phyloP scores from a whole-genome alignment of 2,113 vertebrate species.

The Mormyrus iriodes region DNA sequence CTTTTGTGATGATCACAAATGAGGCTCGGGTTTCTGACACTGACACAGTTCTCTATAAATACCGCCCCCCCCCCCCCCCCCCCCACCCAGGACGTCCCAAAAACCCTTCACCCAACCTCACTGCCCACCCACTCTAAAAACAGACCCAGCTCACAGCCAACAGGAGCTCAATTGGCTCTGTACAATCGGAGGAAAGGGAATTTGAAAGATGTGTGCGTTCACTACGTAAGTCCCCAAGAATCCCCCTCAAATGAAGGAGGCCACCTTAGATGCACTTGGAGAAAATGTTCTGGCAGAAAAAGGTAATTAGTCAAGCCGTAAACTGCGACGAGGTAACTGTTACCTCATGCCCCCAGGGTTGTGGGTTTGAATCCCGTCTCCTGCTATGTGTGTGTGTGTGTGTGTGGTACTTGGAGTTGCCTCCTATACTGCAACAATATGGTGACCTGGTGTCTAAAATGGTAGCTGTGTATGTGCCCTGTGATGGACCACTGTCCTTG shows the following conservation, averaged over 20 bases:
- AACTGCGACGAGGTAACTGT: background rate
- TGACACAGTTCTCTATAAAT: conserved; percentile 7
- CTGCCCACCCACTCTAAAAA: conserved; percentile 44
- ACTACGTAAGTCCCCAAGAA: conserved; percentile 50
- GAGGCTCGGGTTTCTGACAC: conserved; percentile 2
- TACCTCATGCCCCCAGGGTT: background rate
- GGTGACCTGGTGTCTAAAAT: too few species aligned
- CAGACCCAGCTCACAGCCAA: conserved; percentile 26
- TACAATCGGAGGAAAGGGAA: background rate
- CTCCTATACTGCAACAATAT: background rate
- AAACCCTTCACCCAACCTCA: conserved; percentile 11
- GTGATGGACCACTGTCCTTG: background rate
- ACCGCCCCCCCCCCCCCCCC: background rate
- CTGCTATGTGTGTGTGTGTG: background rate
- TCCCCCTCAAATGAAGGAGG: conserved; percentile 33
- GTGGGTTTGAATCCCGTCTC: background rate
- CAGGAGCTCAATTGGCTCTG: conserved; percentile 30
- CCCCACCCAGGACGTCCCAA: background rate
- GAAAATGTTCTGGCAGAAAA: conserved; percentile 1
- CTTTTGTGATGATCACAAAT: background rate
- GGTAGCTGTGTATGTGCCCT: background rate
- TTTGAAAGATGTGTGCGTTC: conserved; percentile 20
- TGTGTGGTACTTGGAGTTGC: background rate
- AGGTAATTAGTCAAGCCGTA: background rate
- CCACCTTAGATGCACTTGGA: background rate